Evolutionary conservation across 2,797 vertebrate species (phyloP).

Genomic region (Bucorvus abyssinicus): DNA sequence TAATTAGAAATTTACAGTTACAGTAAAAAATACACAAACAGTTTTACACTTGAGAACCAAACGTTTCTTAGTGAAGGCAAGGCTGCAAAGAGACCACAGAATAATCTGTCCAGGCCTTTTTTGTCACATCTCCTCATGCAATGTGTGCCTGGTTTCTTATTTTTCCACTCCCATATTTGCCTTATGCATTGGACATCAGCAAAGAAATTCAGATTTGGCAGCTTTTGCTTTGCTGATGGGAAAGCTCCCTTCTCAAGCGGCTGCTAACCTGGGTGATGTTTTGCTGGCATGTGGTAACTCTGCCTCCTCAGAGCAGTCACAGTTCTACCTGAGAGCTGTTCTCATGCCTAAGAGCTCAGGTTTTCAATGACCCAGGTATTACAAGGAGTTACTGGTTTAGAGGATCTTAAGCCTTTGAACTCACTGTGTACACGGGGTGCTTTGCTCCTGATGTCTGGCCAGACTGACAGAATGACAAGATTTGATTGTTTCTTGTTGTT

Average conservation of each 20-base stretch:
- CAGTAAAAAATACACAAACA: not conserved
- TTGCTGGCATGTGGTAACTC: not conserved
- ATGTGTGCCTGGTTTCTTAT: not conserved
- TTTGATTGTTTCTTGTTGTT: not conserved
- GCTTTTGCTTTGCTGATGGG: not conserved
- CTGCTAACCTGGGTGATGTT: not conserved
- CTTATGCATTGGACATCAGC: not conserved
- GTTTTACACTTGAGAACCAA: not conserved
- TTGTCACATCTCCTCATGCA: not conserved
- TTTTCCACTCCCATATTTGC: not conserved
- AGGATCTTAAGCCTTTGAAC: not conserved
- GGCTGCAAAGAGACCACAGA: not conserved
- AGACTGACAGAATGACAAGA: not conserved
- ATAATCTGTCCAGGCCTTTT: not conserved
- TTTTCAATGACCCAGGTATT: not conserved
- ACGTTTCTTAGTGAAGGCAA: not conserved
- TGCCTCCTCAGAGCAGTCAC: not conserved
- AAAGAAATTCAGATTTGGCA: not conserved
- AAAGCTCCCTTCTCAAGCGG: not conserved
- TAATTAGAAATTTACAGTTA: not conserved
- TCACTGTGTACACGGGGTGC: fast-evolving
- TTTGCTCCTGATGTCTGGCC: not conserved
- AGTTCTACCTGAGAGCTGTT: not conserved
- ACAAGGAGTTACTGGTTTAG: not conserved
- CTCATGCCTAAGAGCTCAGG: not conserved